Percentiles rank a stretch among this genome's conserved stretches.
These are phyloP conservation scores for Erpornis zantholeuca DNA, from an alignment of 2,113 vertebrate species.

Conservation along the genomic window DNA sequence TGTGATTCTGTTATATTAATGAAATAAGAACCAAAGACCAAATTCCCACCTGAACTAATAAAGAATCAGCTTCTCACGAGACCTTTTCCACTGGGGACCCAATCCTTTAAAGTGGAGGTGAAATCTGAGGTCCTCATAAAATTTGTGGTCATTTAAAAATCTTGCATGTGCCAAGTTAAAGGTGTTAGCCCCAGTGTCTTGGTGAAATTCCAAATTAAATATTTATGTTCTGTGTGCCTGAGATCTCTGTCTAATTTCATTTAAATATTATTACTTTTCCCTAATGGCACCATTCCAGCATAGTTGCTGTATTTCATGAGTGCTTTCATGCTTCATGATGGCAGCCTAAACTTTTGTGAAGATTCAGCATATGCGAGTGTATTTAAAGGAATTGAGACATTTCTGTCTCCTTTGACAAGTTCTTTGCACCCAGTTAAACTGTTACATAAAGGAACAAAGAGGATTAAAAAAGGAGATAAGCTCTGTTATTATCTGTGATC, in stretches of 20 bases:
- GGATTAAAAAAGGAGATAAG: not conserved
- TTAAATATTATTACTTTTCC: conserved; percentile 6
- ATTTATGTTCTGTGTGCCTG: not conserved
- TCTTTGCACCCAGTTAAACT: not conserved
- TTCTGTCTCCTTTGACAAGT: not conserved
- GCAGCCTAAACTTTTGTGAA: not conserved
- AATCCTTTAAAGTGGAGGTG: not conserved
- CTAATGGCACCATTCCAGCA: not conserved
- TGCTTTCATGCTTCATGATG: not conserved
- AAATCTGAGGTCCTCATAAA: conserved; percentile 21
- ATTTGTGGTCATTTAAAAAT: conserved; percentile 4
- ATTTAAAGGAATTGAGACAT: not conserved
- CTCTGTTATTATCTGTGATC: not conserved
- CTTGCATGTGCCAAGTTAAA: not conserved
- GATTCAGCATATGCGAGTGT: not conserved
- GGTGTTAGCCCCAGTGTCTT: not conserved
- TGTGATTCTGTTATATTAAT: not conserved
- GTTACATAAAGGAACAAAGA: not conserved
- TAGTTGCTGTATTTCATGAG: not conserved
- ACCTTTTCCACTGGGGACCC: not conserved
- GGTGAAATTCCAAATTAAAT: conserved; percentile 39
- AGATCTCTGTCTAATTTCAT: not conserved
- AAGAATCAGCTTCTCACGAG: not conserved
- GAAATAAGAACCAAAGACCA: conserved; percentile 7
- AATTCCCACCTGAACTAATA: conserved; percentile 37